Evolutionary conservation across 2,888 invertebrate genomes (phyloP), one percentile per base, ranked within the genome.

Genomic region (Malacosoma neustria): DNA sequence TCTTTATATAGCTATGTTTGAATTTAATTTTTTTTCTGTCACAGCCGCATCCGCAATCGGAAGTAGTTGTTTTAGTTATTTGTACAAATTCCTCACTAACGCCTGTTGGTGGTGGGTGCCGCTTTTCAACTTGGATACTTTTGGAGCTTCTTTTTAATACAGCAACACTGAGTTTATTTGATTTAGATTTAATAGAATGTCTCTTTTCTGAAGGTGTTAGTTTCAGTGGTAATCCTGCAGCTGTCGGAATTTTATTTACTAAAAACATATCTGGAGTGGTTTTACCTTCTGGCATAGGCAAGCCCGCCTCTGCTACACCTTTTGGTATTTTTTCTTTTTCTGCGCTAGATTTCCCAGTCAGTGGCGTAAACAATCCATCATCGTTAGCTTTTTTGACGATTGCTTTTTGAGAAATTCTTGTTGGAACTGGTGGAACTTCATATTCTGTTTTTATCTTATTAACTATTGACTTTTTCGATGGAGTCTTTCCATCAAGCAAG

Each of bases 21-120:
- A 77, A 77, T 54, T 62, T 57, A 32, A 76, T 74, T 63, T 75
- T 76, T 42, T 75, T 76, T 44, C 65, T 72, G 39, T 73, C 72
- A 49, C 75, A 74, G 3, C 75, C 76, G 45, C 76, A 76, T 12
- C 56, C 72, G 33, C 65, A 55, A 35, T 76, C 75, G 48, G 75
- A 75, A 11, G 58, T 74, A 13, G 68, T 69, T 3, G 64, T 66
- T 63, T 72, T 76, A 2, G 54, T 35, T n/a, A 72, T 51, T 30
- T 73, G 69, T 57, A 74, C 49, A 33, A 57, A 57, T 40, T 67
- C 61, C 55, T 69, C 66, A 5, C 39, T 32, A 22, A 71, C 51
- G 2, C 64, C 67, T 11, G 46, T 47, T 42, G 40, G 34, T 37
- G 22, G 22, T 7, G 22, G 22, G 22, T 22, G 9, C 22, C 22